Evolutionary conservation across 1,140 invertebrate genomes (phyloP), one percentile per base, ranked within the genome.

Genomic region (Macrobrachium nipponense): DNA sequence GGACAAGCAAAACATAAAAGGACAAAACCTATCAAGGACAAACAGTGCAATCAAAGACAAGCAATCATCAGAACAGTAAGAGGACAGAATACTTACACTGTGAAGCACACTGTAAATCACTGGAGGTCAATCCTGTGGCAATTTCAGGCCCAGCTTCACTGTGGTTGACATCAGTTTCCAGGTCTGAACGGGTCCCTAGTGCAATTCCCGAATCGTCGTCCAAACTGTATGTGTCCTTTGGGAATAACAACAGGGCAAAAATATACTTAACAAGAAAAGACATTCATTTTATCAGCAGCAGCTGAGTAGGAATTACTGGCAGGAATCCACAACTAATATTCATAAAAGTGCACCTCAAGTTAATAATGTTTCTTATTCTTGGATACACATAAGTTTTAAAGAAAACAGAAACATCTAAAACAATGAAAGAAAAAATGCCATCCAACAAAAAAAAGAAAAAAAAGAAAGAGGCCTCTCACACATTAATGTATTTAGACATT

Each of bases 91-190:
- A 76, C 87, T 89, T 43, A 89, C 88, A 89, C 62, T 89, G 85
- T 14, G 88, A 89, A 14, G 88, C 88, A 58, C 85, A 87, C 81
- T 73, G 68, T 20, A 89, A 81, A 64, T 89, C 88, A 44, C 81
- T 87, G 14, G 88, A 85, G 44, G 88, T 89, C 27, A 89, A 61
- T 60, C 88, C 88, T 27, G 88, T 89, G 8, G 90, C 90, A 75
- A 90, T 90, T 79, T 90, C 90, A 77, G 90, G 90, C n/a, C 90
- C 90, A 23, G 90, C 90, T 89, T 90, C 90, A 87, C 90, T 90
- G 64, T 90, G 90, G 85, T 90, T 90, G 7, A 87, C 79, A 17
- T 89, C 84, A 11, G 59, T 75, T 58, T 86, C 84, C 58, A 86
- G 44, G 59, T 86, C 77, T 6, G 84, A 86, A 12, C 83, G 83